phyloP scores from a whole-genome alignment of 2,797 vertebrate genomes.

The Enteromius radiatus region DNA sequence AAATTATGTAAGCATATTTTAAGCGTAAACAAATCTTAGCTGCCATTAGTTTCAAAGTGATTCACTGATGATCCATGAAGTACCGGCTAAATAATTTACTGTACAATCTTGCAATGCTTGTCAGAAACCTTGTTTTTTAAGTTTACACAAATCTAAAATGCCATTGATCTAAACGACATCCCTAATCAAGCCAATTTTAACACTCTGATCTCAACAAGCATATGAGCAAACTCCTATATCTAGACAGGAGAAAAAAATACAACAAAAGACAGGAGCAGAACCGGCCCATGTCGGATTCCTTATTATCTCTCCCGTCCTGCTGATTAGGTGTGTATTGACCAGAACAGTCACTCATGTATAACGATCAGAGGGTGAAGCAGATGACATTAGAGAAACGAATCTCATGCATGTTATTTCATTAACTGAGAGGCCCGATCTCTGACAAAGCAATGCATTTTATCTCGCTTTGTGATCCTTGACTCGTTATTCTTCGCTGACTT shows the following conservation, averaged over 20 bases:
- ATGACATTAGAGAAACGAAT: conserved; percentile 70
- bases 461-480: conserved; percentile 4
- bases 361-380: conserved; percentile 68
- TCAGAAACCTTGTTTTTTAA: background rate
- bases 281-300: conserved; percentile 47
- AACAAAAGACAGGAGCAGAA: conserved; percentile 36
- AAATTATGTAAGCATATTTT: background rate
- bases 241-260: conserved; percentile 11
- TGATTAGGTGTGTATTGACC: conserved; percentile 69
- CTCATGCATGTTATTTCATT: conserved; percentile 57
- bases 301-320: conserved; percentile 65
- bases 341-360: conserved; percentile 61
- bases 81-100: background rate
- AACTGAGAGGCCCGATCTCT: conserved; percentile 21
- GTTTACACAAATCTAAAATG: conserved; percentile 3
- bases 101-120: background rate
- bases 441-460: conserved; percentile 25
- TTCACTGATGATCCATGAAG: conserved; percentile 1
- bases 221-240: conserved; percentile 7
- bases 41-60: conserved; percentile 1
- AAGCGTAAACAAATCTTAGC: background rate
- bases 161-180: background rate
- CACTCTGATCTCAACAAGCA: background rate
- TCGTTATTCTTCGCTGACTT: conserved; percentile 21
- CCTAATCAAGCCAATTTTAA: background rate